Evolutionary conservation across 37 sponge, comb jelly and placozoan species (phyloP), one percentile per base, ranked within the genome.

Genomic region (Geodia barretti): DNA sequence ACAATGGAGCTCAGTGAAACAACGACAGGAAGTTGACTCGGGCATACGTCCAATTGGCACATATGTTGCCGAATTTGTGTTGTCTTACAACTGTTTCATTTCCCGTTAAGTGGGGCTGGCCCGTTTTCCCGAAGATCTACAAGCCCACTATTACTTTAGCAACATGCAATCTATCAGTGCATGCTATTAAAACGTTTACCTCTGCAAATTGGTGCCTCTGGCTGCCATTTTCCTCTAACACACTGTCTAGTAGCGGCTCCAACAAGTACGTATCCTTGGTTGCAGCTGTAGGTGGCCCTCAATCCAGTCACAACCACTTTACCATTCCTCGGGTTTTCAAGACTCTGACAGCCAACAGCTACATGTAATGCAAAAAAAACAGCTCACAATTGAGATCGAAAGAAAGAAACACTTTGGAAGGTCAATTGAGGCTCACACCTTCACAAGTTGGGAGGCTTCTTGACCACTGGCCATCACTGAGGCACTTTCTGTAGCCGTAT

Each of bases 231-330:
- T 1, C 79, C 82, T 64, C 43, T 61, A 4, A 68, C 59, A 32
- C 91, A 90, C 14, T 40, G n/a, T n/a, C 86, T 67, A 17, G 64
- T 34, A 1, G 4, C 41, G 23, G 30, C 34, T 26, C 91, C 91
- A 1, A n/a, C 64, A 42, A 86, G 68, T 23, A 28, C 31, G 40
- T 40, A 85, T 26, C 86, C 86, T 1, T 32, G 33, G 66, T 68
- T 70, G 40, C 91, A 90, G 20, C 24, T 41, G 70, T 86, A 90
- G 11, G 62, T 76, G 64, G 80, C 85, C 20, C 38, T 59, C 8
- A 62, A 66, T 4, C 68, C 72, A 31, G 72, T 23, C 8, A 33
- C 39, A 23, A 59, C 32, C 11, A 63, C 72, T 25, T 63, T n/a
- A 26, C 83, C 82, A 30, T 81, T 70, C 14, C 40, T 62, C 7